Conservation (phyloP, 2,797 vertebrate species). For the Prionace glauca region DNA sequence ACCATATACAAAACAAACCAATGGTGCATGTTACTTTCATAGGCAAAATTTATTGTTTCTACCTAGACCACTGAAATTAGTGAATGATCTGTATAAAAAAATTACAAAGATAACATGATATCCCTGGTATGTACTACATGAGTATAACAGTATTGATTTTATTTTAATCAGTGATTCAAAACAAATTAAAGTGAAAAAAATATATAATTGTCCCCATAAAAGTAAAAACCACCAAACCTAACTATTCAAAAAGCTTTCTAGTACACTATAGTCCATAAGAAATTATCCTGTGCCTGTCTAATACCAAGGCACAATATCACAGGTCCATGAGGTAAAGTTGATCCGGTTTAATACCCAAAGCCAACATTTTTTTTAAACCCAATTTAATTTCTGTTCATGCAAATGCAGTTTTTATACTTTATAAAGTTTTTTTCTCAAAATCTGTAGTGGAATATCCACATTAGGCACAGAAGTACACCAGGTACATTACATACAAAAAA, state of each 20-base stretch:
- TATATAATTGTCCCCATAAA: constrained; percentile 44
- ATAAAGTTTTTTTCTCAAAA: constrained; percentile 44
- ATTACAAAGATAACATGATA: constrained; percentile 45
- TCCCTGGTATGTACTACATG: constrained; percentile 44
- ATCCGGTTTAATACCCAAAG: constrained; percentile 42
- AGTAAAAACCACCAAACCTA: constrained; percentile 44
- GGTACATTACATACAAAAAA: constrained; percentile 45
- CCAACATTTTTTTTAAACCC: constrained; percentile 44
- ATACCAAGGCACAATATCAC: constrained; percentile 45
- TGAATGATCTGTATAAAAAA: constrained; percentile 45
- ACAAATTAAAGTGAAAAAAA: constrained; percentile 46
- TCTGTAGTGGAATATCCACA: constrained; percentile 44
- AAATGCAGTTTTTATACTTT: constrained; percentile 40
- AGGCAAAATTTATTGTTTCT: constrained; percentile 43
- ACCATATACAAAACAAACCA: background rate
- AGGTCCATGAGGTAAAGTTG: constrained; percentile 47
- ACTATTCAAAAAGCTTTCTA: constrained; percentile 43
- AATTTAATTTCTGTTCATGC: constrained; percentile 43
- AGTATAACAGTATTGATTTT: constrained; percentile 38
- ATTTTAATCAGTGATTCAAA: constrained; percentile 46
- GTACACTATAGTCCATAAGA: constrained; percentile 45
- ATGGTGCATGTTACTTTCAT: constrained; percentile 32
- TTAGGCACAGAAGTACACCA: constrained; percentile 46
- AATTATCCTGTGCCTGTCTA: constrained; percentile 46
- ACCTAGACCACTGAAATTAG: constrained; percentile 43